Conservation (phyloP, 2,888 invertebrate genomes). For the Dryocosmus kuriphilus region DNA sequence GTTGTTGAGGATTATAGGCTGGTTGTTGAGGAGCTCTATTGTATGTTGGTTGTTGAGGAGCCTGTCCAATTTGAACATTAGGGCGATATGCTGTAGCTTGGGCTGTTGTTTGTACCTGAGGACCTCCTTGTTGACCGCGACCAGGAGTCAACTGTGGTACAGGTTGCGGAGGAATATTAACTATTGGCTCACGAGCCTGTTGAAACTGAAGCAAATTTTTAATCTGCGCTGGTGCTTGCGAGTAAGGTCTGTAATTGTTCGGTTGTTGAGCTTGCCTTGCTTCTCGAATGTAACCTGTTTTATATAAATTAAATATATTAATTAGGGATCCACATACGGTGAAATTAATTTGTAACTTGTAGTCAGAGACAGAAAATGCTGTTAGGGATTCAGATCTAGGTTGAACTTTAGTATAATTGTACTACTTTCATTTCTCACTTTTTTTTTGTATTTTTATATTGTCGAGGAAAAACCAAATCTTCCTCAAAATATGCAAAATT, state of each 20-base stretch:
- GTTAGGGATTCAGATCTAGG: too few species aligned
- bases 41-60: slow-evolving; percentile 53
- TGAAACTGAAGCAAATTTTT: slow-evolving; percentile 70
- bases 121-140: slow-evolving; percentile 47
- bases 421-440: not conserved
- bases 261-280: slow-evolving; percentile 58
- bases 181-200: slow-evolving; percentile 69
- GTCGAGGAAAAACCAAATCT: not conserved
- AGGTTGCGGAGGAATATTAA: slow-evolving; percentile 67
- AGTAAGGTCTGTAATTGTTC: slow-evolving; percentile 65
- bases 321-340: not conserved
- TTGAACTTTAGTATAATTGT: not conserved
- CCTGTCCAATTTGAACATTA: slow-evolving; percentile 63
- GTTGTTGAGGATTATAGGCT: slow-evolving; percentile 46
- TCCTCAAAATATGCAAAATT: not conserved
- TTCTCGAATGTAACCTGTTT: slow-evolving; percentile 48
- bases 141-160: slow-evolving; percentile 61
- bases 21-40: slow-evolving; percentile 38
- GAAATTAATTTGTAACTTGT: not conserved
- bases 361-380: not conserved
- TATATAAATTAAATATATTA: not conserved
- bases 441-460: not conserved
- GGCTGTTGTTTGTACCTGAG: slow-evolving; percentile 58
- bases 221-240: slow-evolving; percentile 69
- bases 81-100: slow-evolving; percentile 64